phyloP scores from a whole-genome alignment of 2,113 vertebrate genomes.

The Hyperopisus bebe region DNA sequence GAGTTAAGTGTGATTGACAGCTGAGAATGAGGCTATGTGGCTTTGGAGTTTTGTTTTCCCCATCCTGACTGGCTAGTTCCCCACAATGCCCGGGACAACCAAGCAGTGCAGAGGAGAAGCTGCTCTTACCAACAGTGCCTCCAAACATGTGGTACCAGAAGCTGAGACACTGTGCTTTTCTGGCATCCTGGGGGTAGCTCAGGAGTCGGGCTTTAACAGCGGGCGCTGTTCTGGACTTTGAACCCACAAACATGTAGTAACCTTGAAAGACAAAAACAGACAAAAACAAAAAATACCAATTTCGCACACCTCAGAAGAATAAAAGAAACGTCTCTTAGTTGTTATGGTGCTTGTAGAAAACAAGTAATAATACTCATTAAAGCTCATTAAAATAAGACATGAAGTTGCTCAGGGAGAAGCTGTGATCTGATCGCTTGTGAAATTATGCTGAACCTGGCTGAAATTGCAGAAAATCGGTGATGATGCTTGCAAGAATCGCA shows the following conservation, averaged over 20 bases:
- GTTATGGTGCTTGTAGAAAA: background rate
- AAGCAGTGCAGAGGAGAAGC: background rate
- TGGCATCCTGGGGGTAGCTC: conserved; percentile 46
- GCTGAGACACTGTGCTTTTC: conserved; percentile 51
- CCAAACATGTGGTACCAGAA: conserved; percentile 65
- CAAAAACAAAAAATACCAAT: background rate
- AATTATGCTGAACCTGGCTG: background rate
- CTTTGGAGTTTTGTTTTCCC: background rate
- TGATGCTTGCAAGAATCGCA: background rate
- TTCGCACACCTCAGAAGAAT: background rate
- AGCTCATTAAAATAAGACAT: background rate
- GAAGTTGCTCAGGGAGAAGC: background rate
- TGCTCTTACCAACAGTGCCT: conserved; percentile 51
- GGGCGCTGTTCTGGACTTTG: background rate
- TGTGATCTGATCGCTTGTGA: background rate
- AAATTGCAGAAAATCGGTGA: background rate
- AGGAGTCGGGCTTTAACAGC: conserved; percentile 52
- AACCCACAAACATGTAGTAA: conserved; percentile 47
- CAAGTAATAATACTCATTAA: background rate
- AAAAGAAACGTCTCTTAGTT: background rate
- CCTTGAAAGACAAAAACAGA: conserved; percentile 34
- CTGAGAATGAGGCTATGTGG: no score
- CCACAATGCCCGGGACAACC: background rate
- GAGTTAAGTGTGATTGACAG: background rate
- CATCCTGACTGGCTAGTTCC: background rate